Evolutionary conservation across 2,888 invertebrate species (phyloP).

Genomic region (Panopea generosa): DNA sequence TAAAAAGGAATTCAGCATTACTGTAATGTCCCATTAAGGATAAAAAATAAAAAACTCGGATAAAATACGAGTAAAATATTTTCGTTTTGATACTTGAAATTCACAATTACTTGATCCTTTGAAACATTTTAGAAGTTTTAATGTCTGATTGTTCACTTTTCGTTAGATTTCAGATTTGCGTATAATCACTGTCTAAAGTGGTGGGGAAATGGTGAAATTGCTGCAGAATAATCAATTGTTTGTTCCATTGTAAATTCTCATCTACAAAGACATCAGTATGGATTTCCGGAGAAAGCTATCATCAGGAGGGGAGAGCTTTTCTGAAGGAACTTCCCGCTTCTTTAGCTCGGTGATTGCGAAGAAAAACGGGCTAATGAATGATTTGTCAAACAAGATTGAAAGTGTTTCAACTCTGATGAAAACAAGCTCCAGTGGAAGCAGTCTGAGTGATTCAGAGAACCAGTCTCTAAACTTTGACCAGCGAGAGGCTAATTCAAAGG

Average conservation of each 20-base stretch:
- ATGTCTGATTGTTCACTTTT: too few relatives aligned
- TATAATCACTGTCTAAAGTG: too few relatives aligned
- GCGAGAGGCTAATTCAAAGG: neutral
- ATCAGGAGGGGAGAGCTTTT: constrained; percentile 70
- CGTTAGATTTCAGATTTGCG: too few relatives aligned
- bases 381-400: constrained; percentile 82
- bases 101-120: too few relatives aligned
- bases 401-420: constrained; percentile 70
- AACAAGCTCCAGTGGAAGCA: constrained; percentile 68
- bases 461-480: constrained; percentile 21
- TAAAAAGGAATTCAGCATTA: too few relatives aligned
- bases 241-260: constrained; percentile 15
- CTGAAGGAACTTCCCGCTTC: constrained; percentile 80
- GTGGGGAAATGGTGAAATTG: neutral
- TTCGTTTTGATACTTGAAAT: too few relatives aligned
- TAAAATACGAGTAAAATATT: too few relatives aligned
- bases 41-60: too few relatives aligned
- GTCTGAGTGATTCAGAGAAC: constrained; percentile 62
- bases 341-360: constrained; percentile 81
- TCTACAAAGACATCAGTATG: constrained; percentile 34
- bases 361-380: constrained; percentile 82
- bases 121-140: too few relatives aligned
- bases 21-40: too few relatives aligned
- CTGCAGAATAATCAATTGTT: constrained; percentile 32
- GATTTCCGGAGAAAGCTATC: constrained; percentile 59